Conservation (phyloP, 2,888 invertebrate genomes). For the Microchrysa polita region DNA sequence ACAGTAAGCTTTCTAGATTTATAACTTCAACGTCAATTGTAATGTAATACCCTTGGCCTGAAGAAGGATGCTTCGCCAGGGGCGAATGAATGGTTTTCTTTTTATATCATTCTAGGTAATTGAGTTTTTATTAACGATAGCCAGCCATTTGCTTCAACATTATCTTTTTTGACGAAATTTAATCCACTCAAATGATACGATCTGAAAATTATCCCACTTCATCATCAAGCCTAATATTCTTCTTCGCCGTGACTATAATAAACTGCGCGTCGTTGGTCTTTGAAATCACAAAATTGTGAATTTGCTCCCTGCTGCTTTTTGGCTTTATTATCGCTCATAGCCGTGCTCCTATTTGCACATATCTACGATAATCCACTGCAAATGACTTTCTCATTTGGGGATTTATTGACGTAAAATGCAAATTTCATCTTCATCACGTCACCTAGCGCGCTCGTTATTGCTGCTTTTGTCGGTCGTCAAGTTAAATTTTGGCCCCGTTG, state of each 20-base stretch:
- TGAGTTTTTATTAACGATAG: too few relatives aligned
- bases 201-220: neutral
- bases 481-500: constrained; percentile 16
- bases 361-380: constrained; percentile 37
- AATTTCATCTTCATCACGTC: constrained; percentile 38
- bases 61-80: too few relatives aligned
- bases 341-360: constrained; percentile 28
- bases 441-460: constrained; percentile 20
- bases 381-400: constrained; percentile 37
- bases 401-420: constrained; percentile 41
- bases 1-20: too few relatives aligned
- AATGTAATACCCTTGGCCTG: too few relatives aligned
- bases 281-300: neutral
- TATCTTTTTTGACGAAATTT: too few relatives aligned
- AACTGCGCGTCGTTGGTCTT: neutral
- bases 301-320: constrained; percentile 5
- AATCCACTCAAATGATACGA: too few relatives aligned
- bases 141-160: too few relatives aligned
- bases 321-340: constrained; percentile 13
- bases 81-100: too few relatives aligned
- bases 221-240: neutral
- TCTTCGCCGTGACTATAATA: constrained; percentile 2
- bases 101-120: too few relatives aligned
- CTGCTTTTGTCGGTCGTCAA: constrained; percentile 10
- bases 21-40: too few relatives aligned